These are phyloP conservation scores for Eira barbara DNA, from an alignment of 2,113 vertebrate genomes.

Conservation along the genomic window DNA sequence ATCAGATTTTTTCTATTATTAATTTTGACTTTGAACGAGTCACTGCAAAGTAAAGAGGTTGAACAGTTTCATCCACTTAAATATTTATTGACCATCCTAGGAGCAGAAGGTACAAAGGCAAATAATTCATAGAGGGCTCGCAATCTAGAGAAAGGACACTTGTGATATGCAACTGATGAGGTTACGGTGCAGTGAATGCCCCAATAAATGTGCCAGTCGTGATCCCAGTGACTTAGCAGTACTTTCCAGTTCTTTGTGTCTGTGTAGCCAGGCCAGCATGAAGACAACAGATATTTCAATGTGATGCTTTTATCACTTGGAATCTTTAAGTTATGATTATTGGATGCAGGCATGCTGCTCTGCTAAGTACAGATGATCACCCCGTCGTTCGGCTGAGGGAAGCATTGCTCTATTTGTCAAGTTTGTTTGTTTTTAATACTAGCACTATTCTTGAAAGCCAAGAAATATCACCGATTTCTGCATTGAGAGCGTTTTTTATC, in stretches of 20 bases:
- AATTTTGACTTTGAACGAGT: slow-evolving; percentile 55
- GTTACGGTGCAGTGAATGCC: neutral
- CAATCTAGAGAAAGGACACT: neutral
- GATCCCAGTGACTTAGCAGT: rapidly evolving
- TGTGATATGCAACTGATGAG: neutral
- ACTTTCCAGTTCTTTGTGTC: neutral
- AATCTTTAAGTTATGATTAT: slow-evolving; percentile 41
- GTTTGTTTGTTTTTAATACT: neutral
- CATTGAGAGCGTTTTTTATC: neutral
- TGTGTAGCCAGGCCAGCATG: neutral
- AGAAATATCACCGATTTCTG: neutral
- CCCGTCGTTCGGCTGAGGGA: neutral
- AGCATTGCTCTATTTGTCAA: neutral
- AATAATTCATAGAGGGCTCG: slow-evolving; percentile 19
- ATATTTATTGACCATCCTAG: slow-evolving; percentile 28
- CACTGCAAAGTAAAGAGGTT: slow-evolving; percentile 20
- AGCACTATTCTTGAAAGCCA: neutral
- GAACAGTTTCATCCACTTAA: slow-evolving; percentile 37
- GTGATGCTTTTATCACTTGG: slow-evolving; percentile 33
- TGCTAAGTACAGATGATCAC: neutral
- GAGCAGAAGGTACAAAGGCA: neutral
- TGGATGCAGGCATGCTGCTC: neutral
- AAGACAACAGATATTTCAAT: slow-evolving; percentile 6
- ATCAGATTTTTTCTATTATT: neutral
- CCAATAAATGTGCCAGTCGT: neutral